These are phyloP conservation scores for Onychomys arenicola DNA, from an alignment of 2,797 vertebrate genomes.

Conservation along the genomic window DNA sequence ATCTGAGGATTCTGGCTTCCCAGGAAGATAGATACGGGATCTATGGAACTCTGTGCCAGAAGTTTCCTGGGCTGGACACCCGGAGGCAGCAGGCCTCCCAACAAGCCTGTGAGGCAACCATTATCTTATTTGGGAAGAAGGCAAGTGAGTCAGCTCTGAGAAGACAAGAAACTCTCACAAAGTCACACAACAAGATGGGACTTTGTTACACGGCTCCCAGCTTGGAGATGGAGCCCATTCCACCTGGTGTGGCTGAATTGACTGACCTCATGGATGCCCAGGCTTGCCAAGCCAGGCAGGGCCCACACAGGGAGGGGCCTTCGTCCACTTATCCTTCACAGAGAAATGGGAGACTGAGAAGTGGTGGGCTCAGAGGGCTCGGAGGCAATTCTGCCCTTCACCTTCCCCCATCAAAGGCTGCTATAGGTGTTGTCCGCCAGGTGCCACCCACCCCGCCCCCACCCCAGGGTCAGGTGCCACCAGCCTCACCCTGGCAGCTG, in stretches of 20 bases:
- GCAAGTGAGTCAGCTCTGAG: not conserved
- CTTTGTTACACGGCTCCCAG: not conserved
- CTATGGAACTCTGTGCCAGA: not conserved
- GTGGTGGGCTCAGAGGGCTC: accelerated
- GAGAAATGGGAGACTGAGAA: not conserved
- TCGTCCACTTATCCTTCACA: not conserved
- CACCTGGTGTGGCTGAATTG: not conserved
- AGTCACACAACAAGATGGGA: not conserved
- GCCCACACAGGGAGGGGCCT: not conserved
- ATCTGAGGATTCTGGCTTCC: not conserved
- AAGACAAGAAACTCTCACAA: not conserved
- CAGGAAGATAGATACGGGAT: not conserved
- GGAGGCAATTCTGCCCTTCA: not conserved
- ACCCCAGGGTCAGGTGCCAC: too few species aligned
- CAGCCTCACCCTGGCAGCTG: not conserved
- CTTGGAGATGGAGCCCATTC: not conserved
- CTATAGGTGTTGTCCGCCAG: not conserved
- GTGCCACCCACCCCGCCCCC: too few species aligned
- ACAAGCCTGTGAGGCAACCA: not conserved
- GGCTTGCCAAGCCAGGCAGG: not conserved
- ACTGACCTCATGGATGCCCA: not conserved
- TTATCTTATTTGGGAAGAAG: not conserved
- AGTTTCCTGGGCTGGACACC: too few species aligned
- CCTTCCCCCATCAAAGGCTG: not conserved
- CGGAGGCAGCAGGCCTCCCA: not conserved